Conservation (phyloP, 2,797 vertebrate species). For the Xiphorhynchus erythropygius region DNA sequence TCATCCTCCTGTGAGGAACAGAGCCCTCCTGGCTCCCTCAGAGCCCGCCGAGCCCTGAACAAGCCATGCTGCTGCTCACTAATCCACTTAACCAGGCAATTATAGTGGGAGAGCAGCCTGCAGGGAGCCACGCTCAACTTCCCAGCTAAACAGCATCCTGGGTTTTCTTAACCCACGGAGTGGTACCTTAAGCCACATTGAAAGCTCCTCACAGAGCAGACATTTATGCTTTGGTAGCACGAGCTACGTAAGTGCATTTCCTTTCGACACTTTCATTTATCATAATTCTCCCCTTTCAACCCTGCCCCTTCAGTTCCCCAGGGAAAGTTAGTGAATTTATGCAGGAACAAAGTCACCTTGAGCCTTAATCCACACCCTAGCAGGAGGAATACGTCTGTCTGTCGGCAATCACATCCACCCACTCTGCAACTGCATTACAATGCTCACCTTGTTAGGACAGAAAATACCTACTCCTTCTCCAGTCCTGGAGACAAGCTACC, state of each 20-base stretch:
- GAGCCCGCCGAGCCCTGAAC: neutral
- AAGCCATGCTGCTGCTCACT: neutral
- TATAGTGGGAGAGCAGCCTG: neutral
- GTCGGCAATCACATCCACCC: slow-evolving; percentile 44
- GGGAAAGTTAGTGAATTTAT: slow-evolving; percentile 39
- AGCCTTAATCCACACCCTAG: slow-evolving; percentile 49
- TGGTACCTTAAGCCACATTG: neutral
- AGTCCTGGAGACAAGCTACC: neutral
- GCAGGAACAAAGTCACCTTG: slow-evolving; percentile 61
- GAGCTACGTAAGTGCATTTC: neutral
- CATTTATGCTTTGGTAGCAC: neutral
- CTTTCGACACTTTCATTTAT: neutral
- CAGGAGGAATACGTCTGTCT: slow-evolving; percentile 52
- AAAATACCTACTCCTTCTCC: neutral
- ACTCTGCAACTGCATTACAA: slow-evolving; percentile 17
- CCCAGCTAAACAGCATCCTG: neutral
- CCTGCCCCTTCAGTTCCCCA: neutral
- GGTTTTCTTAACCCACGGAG: neutral
- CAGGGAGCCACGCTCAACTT: neutral
- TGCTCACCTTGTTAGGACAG: slow-evolving; percentile 49
- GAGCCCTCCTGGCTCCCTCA: neutral
- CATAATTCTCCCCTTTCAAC: neutral
- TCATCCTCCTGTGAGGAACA: neutral
- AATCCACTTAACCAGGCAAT: slow-evolving; percentile 27
- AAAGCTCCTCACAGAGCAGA: neutral